phyloP scores from a whole-genome alignment of 2,888 invertebrate species.

The Anaspis maculata region DNA sequence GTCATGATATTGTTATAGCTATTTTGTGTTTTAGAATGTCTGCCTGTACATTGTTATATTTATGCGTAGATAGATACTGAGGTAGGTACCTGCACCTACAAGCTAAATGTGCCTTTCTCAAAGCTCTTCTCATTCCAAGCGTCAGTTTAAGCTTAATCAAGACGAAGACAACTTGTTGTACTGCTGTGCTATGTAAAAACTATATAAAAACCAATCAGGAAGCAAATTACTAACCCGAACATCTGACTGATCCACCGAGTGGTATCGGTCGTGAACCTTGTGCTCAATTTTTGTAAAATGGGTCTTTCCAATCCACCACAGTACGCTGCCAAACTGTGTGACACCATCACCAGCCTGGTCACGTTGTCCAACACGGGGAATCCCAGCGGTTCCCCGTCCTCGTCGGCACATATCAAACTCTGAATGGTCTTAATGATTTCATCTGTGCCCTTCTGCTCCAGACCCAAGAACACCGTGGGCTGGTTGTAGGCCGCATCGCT shows the following conservation, averaged over 20 bases:
- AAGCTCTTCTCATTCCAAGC: too few relatives aligned
- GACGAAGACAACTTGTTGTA: too few relatives aligned
- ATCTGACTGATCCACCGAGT: conserved; percentile 81
- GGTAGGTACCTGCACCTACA: too few relatives aligned
- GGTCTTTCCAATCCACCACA: conserved; percentile 73
- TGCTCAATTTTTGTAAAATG: conserved; percentile 71
- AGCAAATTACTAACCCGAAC: conserved; percentile 53
- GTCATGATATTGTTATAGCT: too few relatives aligned
- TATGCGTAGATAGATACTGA: too few relatives aligned
- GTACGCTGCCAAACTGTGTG: conserved; percentile 84
- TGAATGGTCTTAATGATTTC: conserved; percentile 54
- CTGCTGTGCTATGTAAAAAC: too few relatives aligned
- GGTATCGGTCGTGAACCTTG: conserved; percentile 75
- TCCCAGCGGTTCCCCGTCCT: conserved; percentile 53
- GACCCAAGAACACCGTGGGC: conserved; percentile 37
- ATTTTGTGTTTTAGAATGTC: too few relatives aligned
- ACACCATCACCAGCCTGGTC: conserved; percentile 61
- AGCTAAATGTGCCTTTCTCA: too few relatives aligned
- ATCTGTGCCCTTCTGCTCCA: conserved; percentile 42
- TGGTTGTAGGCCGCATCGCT: conserved; percentile 23
- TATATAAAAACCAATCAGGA: background rate
- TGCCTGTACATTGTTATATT: too few relatives aligned
- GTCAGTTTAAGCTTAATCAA: too few relatives aligned
- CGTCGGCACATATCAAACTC: conserved; percentile 52
- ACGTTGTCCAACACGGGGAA: conserved; percentile 56